phyloP scores from a whole-genome alignment of 2,888 invertebrate genomes.

The Meloe dianella region DNA sequence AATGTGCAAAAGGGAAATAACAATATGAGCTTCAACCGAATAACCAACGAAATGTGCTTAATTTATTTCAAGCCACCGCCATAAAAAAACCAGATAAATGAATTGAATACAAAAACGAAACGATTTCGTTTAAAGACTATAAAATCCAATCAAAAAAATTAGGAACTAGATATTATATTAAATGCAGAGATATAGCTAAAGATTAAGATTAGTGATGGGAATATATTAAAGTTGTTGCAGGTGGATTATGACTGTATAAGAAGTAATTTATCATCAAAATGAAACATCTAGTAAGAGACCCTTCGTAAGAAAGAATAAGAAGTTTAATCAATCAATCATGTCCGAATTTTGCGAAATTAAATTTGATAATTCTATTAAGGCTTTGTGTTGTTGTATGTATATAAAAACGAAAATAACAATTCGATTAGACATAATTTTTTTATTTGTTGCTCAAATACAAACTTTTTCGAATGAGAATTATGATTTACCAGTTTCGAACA shows the following conservation, averaged over 20 bases:
- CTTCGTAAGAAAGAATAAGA: not conserved
- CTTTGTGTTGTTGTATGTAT: not conserved
- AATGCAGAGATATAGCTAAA: not conserved
- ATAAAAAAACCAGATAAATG: not conserved
- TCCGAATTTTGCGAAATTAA: constrained; percentile 8
- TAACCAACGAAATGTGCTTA: not conserved
- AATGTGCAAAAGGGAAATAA: too few relatives aligned
- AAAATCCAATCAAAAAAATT: too few relatives aligned
- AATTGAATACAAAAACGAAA: not conserved
- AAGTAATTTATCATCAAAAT: constrained; percentile 11
- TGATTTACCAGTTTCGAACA: not conserved
- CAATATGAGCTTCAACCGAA: not conserved
- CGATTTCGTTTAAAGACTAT: not conserved
- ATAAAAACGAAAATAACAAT: not conserved
- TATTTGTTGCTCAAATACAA: not conserved
- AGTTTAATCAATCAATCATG: constrained; percentile 12
- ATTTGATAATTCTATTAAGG: not conserved
- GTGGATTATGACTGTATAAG: not conserved
- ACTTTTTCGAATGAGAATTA: not conserved
- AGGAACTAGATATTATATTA: too few relatives aligned
- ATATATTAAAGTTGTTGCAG: not conserved
- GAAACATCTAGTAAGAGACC: not conserved
- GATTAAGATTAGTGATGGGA: too few relatives aligned
- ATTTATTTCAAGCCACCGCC: not conserved
- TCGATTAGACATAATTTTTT: too few relatives aligned